Conservation (phyloP, 2,888 invertebrate genomes). For the Tuberolachnus salignus region DNA sequence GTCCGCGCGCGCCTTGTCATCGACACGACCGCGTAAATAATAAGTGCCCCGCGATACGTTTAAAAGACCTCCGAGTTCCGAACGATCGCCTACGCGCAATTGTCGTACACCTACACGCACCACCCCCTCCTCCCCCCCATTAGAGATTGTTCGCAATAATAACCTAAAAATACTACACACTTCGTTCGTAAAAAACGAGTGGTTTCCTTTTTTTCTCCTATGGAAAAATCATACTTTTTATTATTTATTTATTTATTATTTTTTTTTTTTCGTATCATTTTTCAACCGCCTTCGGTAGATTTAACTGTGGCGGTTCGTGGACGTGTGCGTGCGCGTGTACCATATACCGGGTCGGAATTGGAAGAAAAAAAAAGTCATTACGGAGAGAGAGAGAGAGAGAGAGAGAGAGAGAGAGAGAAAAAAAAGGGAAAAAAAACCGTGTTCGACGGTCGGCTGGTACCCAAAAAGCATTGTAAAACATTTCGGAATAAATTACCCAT, state of each 20-base stretch:
- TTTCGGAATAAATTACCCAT: conserved; percentile 30
- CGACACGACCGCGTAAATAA: neutral
- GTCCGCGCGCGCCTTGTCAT: no score
- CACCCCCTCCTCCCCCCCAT: no score
- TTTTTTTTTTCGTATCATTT: no score
- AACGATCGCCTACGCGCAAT: no score
- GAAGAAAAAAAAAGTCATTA: conserved; percentile 12
- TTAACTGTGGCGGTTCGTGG: no score
- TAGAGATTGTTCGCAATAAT: no score
- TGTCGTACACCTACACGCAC: no score
- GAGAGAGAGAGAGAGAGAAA: no score
- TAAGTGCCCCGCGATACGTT: neutral
- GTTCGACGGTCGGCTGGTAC: neutral
- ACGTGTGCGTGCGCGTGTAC: no score
- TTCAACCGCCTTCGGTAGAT: no score
- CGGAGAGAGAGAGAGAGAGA: no score
- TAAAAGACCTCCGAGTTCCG: neutral
- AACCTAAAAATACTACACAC: neutral
- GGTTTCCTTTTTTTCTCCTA: conserved; percentile 31
- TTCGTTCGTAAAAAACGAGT: conserved; percentile 25
- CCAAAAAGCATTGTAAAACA: conserved; percentile 10
- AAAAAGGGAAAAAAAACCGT: neutral
- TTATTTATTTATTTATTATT: no score
- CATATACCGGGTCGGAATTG: neutral
- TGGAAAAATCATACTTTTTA: conserved; percentile 20